Base-by-base conservation (phyloP, 37 sponge, comb jelly and placozoan genomes). In the Chondrosia reniformis region DNA sequence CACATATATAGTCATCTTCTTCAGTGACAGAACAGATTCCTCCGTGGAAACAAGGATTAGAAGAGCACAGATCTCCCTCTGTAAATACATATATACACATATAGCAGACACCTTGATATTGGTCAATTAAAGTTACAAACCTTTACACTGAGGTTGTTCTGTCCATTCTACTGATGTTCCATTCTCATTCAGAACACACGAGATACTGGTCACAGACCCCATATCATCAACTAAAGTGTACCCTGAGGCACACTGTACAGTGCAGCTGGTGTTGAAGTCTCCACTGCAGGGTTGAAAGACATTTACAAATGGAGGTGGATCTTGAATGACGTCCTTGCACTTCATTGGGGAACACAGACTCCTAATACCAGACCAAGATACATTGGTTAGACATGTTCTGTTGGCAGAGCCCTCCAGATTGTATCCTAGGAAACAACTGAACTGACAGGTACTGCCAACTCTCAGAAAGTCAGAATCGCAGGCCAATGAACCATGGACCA, bases 251-350 rank as follows among this genome's bases (percentile, higher is more conserved):
- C 67, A 66, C 17, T 8, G 32, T 28, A 34, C 39, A 28, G 67
- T 36, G 30, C 67, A 66, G 39, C 67, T 31, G 32, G 67, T 66
- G 67, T 66, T 66, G 67, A 66, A 66, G 8, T 66, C 67, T 31
- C 67, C 39, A 15, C 39, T 33, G 36, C 67, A 66, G 4, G 67
- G 67, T 34, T 66, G 67, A 39, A 66, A 66, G 30, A 66, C 17
- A 17, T 31, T 66, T 36, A 28, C 38, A 66, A 66, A 66, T 19
- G 67, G 67, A 36, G 67, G 67, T 19, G 67, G 67, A 66, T 66
- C 30, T 19, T 22, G 22, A 21, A 66, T 39, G 17, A 28, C 36
- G 39, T 66, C 67, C 32, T 21, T 31, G 67, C 67, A 66, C 19
- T 36, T 31, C 67, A 37, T 66, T 31, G 67, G 38, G 36, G 67